Evolutionary conservation across 23 tunicate species (phyloP), one percentile per base, ranked within the genome.

Genomic region (Corella eumyota): DNA sequence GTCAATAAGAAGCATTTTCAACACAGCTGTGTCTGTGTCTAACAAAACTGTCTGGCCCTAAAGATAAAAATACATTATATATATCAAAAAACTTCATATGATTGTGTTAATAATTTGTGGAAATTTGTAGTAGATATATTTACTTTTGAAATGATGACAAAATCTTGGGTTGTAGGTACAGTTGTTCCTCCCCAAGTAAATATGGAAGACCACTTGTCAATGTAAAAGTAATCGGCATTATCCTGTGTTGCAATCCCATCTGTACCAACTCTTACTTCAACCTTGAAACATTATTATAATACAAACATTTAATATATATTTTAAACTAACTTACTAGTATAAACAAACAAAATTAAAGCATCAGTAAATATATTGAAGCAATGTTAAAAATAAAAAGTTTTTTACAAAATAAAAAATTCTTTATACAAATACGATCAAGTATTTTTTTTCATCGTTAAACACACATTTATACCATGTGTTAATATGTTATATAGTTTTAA

Each of bases 141-240:
- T 48, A 86, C 95, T 66, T 77, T 22, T 32, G 50, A 67, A 46
- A 86, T 71, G 65, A 70, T 50, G 32, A 86, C 85, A 59, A 86
- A 77, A 19, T 77, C 85, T 28, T 60, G 66, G 40, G 67, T 71
- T 50, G 36, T 34, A 19, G 95, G 95, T 13, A 64, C 36, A 15
- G 37, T 30, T 21, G 38, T 50, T 25, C 85, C 85, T 23, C 98
- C 98, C 98, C 98, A 90, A 25, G 98, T 90, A 51, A 67, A 90
- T n/a, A 58, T 50, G 2, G 91, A 80, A 4, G 92, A 81, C 98
- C 98, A 90, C 31, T 59, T 32, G 47, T 90, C 98, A 3, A 81
- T 56, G 74, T 81, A 90, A 6, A 27, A 63, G 52, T 68, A 90
- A 28, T 90, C 74, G 40, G 77, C 78, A 20, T 49, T 51, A 33